Evolutionary conservation across 2,888 invertebrate genomes (phyloP), one percentile per base, ranked within the genome.

Genomic region (Monopis laevigella): DNA sequence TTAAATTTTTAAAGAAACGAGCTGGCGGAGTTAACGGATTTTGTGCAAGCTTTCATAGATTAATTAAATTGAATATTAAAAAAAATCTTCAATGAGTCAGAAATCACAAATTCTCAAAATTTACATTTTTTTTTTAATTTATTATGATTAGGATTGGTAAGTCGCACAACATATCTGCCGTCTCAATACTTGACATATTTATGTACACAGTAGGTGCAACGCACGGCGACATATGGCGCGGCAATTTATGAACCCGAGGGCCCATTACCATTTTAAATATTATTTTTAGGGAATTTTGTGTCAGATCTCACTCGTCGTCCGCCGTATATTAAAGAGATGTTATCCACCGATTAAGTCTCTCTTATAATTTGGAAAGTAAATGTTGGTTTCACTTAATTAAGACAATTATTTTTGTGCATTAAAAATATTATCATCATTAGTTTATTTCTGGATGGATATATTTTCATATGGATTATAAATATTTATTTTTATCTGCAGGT

Each of bases 231-330:
- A 80, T 75, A 80, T 80, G 80, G 80, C 67, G 70, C 55, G 67
- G 69, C 75, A 78, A 80, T 80, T 80, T 80, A 80, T 80, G 78
- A 78, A 74, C 60, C 64, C 65, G 63, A 63, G 60, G 65, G 55
- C 74, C 80, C 80, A 78, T 80, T 80, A 80, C 77, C 77, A 78
- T 78, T 78, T 80, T 80, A 80, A 80, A 80, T 80, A 80, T 80
- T 80, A 80, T 80, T 80, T 80, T 80, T 80, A 77, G 80, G 80
- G 80, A 80, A 78, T 80, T 74, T 65, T 70, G 75, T 78, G 80
- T 80, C 78, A 80, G 78, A 80, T 80, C 78, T 78, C 80, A 72
- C 74, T 80, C 77, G 69, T 63, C 73, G 68, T 57, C 62, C 66
- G 56, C 67, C 69, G 67, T 75, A 74, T 75, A 74, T 77, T 72